Base-by-base conservation (phyloP, 2,113 vertebrate genomes). In the Morone chrysops region DNA sequence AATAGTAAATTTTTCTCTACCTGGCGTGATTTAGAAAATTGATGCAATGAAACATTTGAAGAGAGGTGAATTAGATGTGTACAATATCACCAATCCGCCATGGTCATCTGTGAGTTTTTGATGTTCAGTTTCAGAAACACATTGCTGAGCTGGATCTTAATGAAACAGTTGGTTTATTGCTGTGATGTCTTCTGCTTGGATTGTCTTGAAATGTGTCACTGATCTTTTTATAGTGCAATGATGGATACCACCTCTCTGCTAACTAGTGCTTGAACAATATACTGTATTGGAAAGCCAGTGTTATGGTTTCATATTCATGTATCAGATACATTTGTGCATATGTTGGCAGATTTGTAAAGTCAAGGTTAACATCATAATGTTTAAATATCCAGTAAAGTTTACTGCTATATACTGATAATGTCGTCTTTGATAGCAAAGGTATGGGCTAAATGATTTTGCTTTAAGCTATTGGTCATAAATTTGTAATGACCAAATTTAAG, bases 1-100 rank as follows among this genome's bases (percentile, higher is more conserved):
- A 62, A 43, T 53, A 40, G 60, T 10, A 43, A 38, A 53, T 83
- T 82, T 75, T 79, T 69, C 54, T 75, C 12, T 11, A 68, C 50
- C 22, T 66, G 81, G 70, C 0, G 1, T 75, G 78, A 66, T 67
- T 59, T 13, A n/a, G 53, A 82, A 83, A 83, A 84, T 59, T 62
- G 73, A 81, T 75, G 60, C 18, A 48, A 22, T 63, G 63, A 77
- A 68, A 60, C 43, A 74, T 75, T 45, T 47, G 10, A 72, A 13
- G 12, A 2, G 36, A 60, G 36, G 31, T 8, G 25, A 76, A 18
- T 22, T 57, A 22, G 31, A 66, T 25, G 41, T 68, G 36, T 20
- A n/a, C 36, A 68, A 51, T 57, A 50, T 56, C 36, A 36, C 36
- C 17, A 36, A 38, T 48, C n/a, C 8, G 38, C 6, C 18, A 8